Evolutionary conservation across 2,888 invertebrate species (phyloP), one percentile per base, ranked within the genome.

Genomic region (Leptinotarsa peninsularis): DNA sequence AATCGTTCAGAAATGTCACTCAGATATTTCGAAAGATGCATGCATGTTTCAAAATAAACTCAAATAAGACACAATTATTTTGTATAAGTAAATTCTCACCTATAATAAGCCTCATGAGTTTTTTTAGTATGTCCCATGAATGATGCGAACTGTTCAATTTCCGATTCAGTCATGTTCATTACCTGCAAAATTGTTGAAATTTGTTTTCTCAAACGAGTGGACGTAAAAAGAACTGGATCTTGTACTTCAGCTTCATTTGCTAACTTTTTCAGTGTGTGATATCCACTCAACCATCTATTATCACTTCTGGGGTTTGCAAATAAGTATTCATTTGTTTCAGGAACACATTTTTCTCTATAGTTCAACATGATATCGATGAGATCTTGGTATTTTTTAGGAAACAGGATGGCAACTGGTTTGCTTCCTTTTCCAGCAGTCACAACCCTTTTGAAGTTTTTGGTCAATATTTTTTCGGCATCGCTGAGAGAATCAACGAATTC

Each of bases 91-190:
- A 10, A 43, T 43, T 43, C 23, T 67, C 56, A 50, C 69, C 68
- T 43, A 27, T 73, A 73, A 23, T 43, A 73, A 49, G 69, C 68
- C 10, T 71, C 67, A 66, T 81, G 81, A 4, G 79, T 81, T 73
- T 80, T 81, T 71, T 80, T 79, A n/a, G 79, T 81, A 60, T 81
- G 80, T 1, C 79, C 81, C 82, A 82, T 82, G 60, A 81, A 82
- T 0, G 68, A 77, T 5, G 81, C 81, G 50, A 81, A 43, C 72
- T 82, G 81, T 54, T 82, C 78, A 77, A 80, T 80, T 67, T 81
- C 80, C 15, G 72, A 17, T 14, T 60, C 27, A 49, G 75, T 66
- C 63, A 82, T 74, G 15, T 10, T 74, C 79, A 82, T 75, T 33
- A 81, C 50, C 23, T 81, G 80, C 14, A 82, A 58, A 7, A 75